Evolutionary conservation across 2,113 vertebrate genomes (phyloP).

Genomic region (Gobio gobio): DNA sequence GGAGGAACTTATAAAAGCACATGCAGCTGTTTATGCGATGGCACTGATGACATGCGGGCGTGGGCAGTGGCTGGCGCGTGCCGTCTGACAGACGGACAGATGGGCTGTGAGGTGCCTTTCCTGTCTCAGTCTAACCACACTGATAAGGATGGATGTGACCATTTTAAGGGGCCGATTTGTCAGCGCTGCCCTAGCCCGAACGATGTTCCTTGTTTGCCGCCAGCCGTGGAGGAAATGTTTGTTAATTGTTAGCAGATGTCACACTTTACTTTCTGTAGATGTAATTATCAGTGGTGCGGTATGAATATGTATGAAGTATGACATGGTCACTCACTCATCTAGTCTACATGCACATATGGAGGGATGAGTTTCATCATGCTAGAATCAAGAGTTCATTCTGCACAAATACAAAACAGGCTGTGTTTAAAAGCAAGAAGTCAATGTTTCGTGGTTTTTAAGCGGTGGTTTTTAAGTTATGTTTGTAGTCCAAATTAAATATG

Average conservation of each 20-base stretch:
- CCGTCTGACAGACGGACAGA: constrained; percentile 73
- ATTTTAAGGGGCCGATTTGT: constrained; percentile 65
- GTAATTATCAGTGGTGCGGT: constrained; percentile 58
- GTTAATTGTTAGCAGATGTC: constrained; percentile 69
- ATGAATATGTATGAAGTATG: constrained; percentile 7
- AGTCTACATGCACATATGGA: background rate
- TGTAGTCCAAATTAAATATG: background rate
- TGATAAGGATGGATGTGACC: constrained; percentile 67
- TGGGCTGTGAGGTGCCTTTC: constrained; percentile 63
- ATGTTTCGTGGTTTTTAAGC: background rate
- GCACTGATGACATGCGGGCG: constrained; percentile 66
- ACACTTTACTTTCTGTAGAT: constrained; percentile 39
- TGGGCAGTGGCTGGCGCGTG: constrained; percentile 67
- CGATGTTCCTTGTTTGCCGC: constrained; percentile 32
- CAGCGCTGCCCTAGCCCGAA: constrained; percentile 55
- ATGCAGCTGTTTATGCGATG: constrained; percentile 72
- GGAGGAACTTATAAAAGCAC: constrained; percentile 66
- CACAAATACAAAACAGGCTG: background rate
- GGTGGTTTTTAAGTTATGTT: background rate
- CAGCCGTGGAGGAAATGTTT: constrained; percentile 57
- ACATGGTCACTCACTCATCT: constrained; percentile 46
- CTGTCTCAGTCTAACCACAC: constrained; percentile 61
- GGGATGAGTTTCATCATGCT: background rate
- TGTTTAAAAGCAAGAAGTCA: background rate
- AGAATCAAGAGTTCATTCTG: background rate